Evolutionary conservation across 2,113 vertebrate species (phyloP), one percentile per base, ranked within the genome.

Genomic region (Triplophysa dalaica): DNA sequence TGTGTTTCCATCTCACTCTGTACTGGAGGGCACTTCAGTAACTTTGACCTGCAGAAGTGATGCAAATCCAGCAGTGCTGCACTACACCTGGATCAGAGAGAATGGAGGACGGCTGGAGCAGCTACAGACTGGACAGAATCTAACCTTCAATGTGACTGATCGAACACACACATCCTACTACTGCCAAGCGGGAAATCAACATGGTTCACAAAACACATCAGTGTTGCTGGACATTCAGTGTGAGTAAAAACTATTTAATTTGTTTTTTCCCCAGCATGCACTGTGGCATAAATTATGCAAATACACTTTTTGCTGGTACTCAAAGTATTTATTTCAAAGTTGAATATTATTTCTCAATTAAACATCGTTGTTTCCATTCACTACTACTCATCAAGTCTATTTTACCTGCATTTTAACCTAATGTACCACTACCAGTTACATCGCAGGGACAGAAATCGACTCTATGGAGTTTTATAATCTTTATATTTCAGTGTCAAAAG

Each of bases 41-140:
- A 89, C 86, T 83, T 86, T 93, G 75, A 89, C 58, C 67, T 92
- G 92, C 84, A 72, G 72, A 7, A 88, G 70, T 73, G 24, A 85
- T 8, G 86, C 86, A 66, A 91, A 89, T 63, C 92, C 92, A 78
- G 68, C 73, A 0, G 82, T 19, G 8, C 29, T 66, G 1, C 89
- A 87, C 85, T 76, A 89, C 87, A 91, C 82, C 86, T 93, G 92
- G 92, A 89, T 88, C 76, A 83, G 82, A 87, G 81, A 76, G 43
- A 74, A 72, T 13, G 87, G 84, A 43, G 16, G 81, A 48, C 48
- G 81, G 38, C 81, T 56, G 52, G 68, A 86, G 10, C 9, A 10
- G 68, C 79, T 89, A 13, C 82, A 83, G 14, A 67, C 50, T 9
- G 86, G 81, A 41, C 29, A 12, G 8, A 78, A 76, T 19, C 82